Evolutionary conservation across 2,888 invertebrate genomes (phyloP), one percentile per base, ranked within the genome.

Genomic region (Andrena camellia): DNA sequence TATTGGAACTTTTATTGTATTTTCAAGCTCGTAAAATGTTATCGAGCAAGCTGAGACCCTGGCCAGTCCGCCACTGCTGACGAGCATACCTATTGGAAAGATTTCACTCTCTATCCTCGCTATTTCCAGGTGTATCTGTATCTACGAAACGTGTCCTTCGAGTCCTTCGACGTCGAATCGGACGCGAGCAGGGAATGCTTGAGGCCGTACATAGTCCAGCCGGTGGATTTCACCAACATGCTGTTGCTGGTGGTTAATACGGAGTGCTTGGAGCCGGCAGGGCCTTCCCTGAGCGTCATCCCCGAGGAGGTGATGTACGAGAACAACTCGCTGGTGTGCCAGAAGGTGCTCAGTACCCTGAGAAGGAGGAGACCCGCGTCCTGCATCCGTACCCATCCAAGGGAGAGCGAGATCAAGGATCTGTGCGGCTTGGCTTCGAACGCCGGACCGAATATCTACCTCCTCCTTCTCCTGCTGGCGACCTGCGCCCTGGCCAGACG

Each of bases 181-280:
- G 88, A 90, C 33, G 68, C 63, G 23, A 78, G 75, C 50, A 75
- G 80, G 1, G 75, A 81, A 2, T 93, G 93, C 73, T 62, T 59
- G 17, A 94, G 96, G 91, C 96, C 97, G 29, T 97, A 97, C 94
- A 96, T 97, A 85, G 96, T 96, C 1, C 96, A 97, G 87, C 95
- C 96, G 59, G 97, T 98, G 78, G 96, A 97, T 80, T 96, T 96
- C 87, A 97, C 97, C 71, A 98, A 98, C 92, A 95, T 98, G 94
- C 94, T 98, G 78, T 94, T 98, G 90, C 94, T 98, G 63, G 97
- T 97, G 23, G 96, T 97, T n/a, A 96, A 97, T 91, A 90, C 87
- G 6, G 95, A 94, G 79, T 97, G 97, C 91, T 95, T 95, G 0
- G 94, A 94, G 33, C 92, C 90, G 73, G 94, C 94, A 2, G 95